Conservation (phyloP, 2,888 invertebrate genomes). For the Polydrusus cervinus region DNA sequence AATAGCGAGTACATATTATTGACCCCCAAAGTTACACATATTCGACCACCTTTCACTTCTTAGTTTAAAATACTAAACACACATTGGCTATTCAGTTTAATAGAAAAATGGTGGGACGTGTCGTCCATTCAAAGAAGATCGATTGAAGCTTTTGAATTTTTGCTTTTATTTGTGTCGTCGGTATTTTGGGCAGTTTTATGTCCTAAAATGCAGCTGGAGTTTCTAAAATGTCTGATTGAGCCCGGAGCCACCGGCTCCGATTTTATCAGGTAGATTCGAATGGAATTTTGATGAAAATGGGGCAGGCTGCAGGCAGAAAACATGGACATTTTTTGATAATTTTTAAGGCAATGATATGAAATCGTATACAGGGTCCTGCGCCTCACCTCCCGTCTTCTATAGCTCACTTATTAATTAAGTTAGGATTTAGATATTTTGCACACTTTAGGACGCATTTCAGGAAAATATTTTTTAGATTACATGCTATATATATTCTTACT, state of each 20-base stretch:
- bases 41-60: constrained; percentile 35
- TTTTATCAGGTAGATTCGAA: constrained; percentile 26
- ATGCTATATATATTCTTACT: too few relatives aligned
- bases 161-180: constrained; percentile 6
- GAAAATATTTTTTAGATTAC: too few relatives aligned
- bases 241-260: not conserved
- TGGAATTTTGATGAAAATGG: constrained; percentile 20
- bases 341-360: too few relatives aligned
- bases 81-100: constrained; percentile 4
- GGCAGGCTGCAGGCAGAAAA: too few relatives aligned
- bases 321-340: too few relatives aligned
- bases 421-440: too few relatives aligned
- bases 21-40: constrained; percentile 30
- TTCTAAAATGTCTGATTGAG: not conserved
- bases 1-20: constrained; percentile 29
- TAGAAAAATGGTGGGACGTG: constrained; percentile 22
- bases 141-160: constrained; percentile 21
- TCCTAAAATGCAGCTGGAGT: constrained; percentile 18
- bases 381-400: too few relatives aligned
- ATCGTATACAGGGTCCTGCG: too few relatives aligned
- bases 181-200: not conserved
- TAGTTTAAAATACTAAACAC: constrained; percentile 23
- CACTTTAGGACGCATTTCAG: too few relatives aligned
- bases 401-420: too few relatives aligned
- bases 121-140: constrained; percentile 18